phyloP scores from a whole-genome alignment of 2,888 invertebrate genomes.

The Acleris holmiana region DNA sequence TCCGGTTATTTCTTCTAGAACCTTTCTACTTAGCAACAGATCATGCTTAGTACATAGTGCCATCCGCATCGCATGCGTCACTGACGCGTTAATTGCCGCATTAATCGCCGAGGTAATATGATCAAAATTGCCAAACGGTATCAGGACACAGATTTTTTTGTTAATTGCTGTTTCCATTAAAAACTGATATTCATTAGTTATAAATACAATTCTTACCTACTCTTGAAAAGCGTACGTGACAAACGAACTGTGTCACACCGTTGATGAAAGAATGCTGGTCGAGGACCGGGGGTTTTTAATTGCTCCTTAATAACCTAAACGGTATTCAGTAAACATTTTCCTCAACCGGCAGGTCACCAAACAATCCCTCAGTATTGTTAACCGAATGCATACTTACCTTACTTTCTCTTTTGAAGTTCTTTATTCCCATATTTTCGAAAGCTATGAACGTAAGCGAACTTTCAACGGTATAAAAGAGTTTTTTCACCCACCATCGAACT shows the following conservation, averaged over 20 bases:
- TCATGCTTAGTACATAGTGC: conserved; percentile 47
- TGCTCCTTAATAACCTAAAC: conserved; percentile 56
- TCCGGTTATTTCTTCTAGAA: background rate
- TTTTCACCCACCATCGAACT: too few species aligned
- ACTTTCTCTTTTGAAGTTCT: background rate
- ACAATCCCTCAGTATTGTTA: too few species aligned
- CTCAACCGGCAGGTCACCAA: conserved; percentile 46
- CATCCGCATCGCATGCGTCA: conserved; percentile 51
- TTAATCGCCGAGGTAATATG: conserved; percentile 51
- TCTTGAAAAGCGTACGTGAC: conserved; percentile 68
- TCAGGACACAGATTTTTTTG: conserved; percentile 63
- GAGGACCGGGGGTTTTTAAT: conserved; percentile 58
- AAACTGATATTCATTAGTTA: conserved; percentile 51
- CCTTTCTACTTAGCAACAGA: background rate
- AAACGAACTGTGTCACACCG: conserved; percentile 65
- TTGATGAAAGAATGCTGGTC: conserved; percentile 52
- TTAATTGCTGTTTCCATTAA: conserved; percentile 65
- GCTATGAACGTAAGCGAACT: too few species aligned
- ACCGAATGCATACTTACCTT: background rate
- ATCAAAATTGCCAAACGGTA: conserved; percentile 59
- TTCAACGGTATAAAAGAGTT: too few species aligned
- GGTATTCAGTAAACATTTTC: conserved; percentile 62
- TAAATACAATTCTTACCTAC: conserved; percentile 48
- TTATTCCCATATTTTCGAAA: too few species aligned
- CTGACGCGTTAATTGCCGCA: conserved; percentile 46